phyloP scores from a whole-genome alignment of 2,113 vertebrate species.

The Opisthocomus hoazin region DNA sequence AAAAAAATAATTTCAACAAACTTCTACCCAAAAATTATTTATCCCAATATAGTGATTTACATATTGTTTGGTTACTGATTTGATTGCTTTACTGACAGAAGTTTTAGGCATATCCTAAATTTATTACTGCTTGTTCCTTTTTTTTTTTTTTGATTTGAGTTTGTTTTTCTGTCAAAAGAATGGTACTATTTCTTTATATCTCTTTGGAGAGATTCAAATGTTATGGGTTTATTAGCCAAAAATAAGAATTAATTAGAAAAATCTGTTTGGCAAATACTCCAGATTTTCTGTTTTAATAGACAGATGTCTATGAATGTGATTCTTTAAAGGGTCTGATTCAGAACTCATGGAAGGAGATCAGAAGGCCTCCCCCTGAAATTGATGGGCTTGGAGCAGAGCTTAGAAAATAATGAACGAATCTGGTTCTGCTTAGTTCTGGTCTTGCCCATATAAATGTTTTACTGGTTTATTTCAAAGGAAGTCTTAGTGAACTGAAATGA shows the following conservation, averaged over 20 bases:
- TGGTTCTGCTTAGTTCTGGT: neutral
- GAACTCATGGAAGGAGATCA: neutral
- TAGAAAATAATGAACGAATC: neutral
- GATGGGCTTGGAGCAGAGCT: neutral
- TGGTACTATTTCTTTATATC: neutral
- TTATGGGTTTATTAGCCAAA: neutral
- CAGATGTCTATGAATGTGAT: neutral
- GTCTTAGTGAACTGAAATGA: neutral
- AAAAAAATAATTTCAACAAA: neutral
- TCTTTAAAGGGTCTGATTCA: neutral
- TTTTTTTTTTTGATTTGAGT: neutral
- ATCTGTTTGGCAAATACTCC: neutral
- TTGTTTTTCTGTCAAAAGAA: neutral
- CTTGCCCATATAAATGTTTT: neutral
- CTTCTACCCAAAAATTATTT: neutral
- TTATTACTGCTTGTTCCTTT: neutral
- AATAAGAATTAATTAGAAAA: neutral
- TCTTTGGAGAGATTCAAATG: neutral
- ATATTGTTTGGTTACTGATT: neutral
- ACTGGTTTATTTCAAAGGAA: neutral
- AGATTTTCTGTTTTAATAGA: neutral
- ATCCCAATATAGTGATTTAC: neutral
- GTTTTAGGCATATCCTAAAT: neutral
- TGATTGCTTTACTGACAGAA: neutral
- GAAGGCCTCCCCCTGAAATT: neutral